Percentiles rank a stretch among this genome's conserved stretches.
Conservation (phyloP, 2,888 invertebrate species). For the Halictus quadricinctus region DNA sequence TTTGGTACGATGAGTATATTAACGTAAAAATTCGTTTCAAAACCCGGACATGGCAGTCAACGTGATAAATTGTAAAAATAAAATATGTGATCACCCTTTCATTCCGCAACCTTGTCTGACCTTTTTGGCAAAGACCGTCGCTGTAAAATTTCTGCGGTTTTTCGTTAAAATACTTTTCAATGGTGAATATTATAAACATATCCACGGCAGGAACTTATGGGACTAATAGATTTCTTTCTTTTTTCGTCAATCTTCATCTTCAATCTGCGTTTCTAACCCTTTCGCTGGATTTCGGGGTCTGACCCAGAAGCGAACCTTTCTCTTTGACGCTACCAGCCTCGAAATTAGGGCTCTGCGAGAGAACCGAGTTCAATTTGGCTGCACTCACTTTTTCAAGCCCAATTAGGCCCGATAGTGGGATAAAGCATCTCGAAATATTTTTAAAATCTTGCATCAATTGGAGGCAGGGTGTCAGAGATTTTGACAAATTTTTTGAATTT, state of each 20-base stretch:
- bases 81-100: no score
- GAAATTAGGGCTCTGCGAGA: not conserved
- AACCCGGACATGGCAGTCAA: no score
- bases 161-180: no score
- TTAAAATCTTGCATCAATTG: not conserved
- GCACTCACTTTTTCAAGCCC: not conserved
- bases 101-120: no score
- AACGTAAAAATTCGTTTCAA: no score
- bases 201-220: no score
- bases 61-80: no score
- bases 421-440: not conserved
- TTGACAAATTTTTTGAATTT: not conserved
- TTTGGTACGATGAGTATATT: no score
- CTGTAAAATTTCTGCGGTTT: no score
- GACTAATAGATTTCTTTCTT: no score
- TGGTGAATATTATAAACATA: no score
- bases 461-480: not conserved
- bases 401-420: not conserved
- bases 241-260: not conserved
- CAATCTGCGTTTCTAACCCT: not conserved
- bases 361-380: not conserved
- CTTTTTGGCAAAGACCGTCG: no score
- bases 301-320: constrained; percentile 13
- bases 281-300: not conserved
- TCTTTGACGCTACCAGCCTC: not conserved